Evolutionary conservation across 2,113 vertebrate genomes (phyloP), one percentile per base, ranked within the genome.

Genomic region (Melanostigma gelatinosum): DNA sequence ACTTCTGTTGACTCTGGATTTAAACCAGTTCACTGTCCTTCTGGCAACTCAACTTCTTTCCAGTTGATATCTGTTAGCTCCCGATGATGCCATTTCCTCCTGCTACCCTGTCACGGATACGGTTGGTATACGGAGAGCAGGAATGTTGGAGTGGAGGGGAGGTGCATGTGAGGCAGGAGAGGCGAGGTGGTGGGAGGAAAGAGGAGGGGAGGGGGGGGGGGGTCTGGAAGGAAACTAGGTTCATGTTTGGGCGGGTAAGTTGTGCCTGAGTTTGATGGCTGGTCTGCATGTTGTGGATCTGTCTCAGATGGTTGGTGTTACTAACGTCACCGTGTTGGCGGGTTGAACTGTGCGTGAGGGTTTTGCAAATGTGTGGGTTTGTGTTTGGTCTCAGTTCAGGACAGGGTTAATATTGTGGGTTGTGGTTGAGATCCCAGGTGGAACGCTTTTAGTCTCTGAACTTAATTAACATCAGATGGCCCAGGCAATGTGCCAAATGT

Each of bases 381-480:
- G 64, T 70, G 32, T 71, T 61, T 57, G 38, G n/a, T 87, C 61
- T 80, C 72, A 57, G 55, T 76, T 91, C 70, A 85, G 76, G 65
- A 77, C 76, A 83, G 83, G 81, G 91, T 92, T 91, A 85, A 94
- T 89, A 77, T 79, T 84, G 90, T 83, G 87, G 86, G 88, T 79
- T 84, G 65, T 57, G 72, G 81, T 84, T 71, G 65, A 68, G 81
- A 80, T 90, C 87, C 86, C 91, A 89, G 82, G 88, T 93, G 92
- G 82, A 85, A 86, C 60, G 60, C 85, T 88, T 92, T 92, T 86
- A 87, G 88, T 88, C 84, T 85, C 85, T 93, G 84, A 92, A 89
- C 89, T 85, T 93, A 89, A 93, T 92, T 93, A 90, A 88, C 87
- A 85, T 89, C 91, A 90, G 91, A 92, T 79, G 78, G 76, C 65